Base-by-base conservation (phyloP, 2,113 vertebrate species). In the Pterocles orientalis region DNA sequence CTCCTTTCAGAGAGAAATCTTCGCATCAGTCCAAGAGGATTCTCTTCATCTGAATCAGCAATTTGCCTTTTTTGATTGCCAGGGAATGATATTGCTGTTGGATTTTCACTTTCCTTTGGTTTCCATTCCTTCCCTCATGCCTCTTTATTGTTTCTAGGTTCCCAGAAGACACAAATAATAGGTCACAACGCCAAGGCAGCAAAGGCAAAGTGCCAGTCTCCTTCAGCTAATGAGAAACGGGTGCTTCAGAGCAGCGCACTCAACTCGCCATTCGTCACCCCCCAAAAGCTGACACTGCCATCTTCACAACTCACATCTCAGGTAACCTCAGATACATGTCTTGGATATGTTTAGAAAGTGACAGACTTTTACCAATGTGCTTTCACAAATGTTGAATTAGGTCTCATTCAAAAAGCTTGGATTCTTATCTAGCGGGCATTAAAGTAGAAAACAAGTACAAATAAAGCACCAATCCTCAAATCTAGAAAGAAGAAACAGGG, bases 1-100 rank as follows among this genome's bases (percentile, higher is more conserved):
- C 7, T 76, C 64, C 48, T 34, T 79, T 25, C 73, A 65, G 61
- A 56, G 26, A 79, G 62, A 47, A 83, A 85, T 77, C 39, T 60
- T 48, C 1, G 0, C 1, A 0, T 54, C 39, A 16, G 33, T 16
- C 34, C n/a, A 16, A 73, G 19, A 75, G 45, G 62, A 39, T 65
- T 81, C 62, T 60, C 24, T 68, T 56, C 17, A 31, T 7, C 48
- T 77, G 31, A 51, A 68, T 23, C 26, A 36, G 18, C 50, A 28
- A 41, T 69, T 69, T 60, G 13, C n/a, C n/a, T 23, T 51, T 71
- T 26, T 60, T 25, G 7, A 31, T 54, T 29, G 18, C 58, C 43
- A 48, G 28, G 21, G 25, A 58, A 57, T 29, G 7, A 31, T 21
- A 51, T 18, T 61, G 25, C 41, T 87, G 57, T 51, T 60, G 43